Evolutionary conservation across 2,797 vertebrate species (phyloP).

Genomic region (Hybognathus amarus): DNA sequence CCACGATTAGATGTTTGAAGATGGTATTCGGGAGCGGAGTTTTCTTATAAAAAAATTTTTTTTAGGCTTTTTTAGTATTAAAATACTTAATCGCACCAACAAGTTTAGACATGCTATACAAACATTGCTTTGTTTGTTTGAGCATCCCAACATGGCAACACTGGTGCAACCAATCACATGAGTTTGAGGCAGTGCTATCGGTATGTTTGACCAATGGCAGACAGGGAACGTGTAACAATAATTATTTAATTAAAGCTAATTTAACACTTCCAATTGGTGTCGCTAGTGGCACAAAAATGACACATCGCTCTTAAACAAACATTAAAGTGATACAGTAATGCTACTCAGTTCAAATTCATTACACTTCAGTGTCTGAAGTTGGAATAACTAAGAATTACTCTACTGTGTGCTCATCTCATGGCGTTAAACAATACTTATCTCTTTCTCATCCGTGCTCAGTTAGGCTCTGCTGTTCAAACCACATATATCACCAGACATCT

Average conservation of each 20-base stretch:
- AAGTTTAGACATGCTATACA: neutral
- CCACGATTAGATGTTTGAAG: neutral
- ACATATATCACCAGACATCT: constrained; percentile 55
- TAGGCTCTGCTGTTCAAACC: constrained; percentile 45
- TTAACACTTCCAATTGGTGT: neutral
- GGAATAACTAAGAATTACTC: constrained; percentile 29
- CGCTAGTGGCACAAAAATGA: neutral
- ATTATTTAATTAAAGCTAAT: neutral
- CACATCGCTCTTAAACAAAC: constrained; percentile 17
- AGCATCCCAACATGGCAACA: neutral
- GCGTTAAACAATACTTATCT: constrained; percentile 35
- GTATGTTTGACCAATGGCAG: neutral
- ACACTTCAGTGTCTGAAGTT: constrained; percentile 5
- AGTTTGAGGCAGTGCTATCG: neutral
- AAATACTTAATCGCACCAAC: neutral
- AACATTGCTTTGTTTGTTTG: constrained; percentile 3
- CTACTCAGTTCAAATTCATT: constrained; percentile 4
- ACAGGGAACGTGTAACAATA: neutral
- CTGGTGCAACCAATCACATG: too few relatives aligned
- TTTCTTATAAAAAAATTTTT: neutral
- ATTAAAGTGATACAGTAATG: neutral
- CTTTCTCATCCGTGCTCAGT: constrained; percentile 40
- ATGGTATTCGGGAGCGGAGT: too few relatives aligned
- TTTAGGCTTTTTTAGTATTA: neutral
- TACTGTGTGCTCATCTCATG: constrained; percentile 35